Evolutionary conservation across 2,797 vertebrate genomes (phyloP).

Genomic region (Enteromius anoplus): DNA sequence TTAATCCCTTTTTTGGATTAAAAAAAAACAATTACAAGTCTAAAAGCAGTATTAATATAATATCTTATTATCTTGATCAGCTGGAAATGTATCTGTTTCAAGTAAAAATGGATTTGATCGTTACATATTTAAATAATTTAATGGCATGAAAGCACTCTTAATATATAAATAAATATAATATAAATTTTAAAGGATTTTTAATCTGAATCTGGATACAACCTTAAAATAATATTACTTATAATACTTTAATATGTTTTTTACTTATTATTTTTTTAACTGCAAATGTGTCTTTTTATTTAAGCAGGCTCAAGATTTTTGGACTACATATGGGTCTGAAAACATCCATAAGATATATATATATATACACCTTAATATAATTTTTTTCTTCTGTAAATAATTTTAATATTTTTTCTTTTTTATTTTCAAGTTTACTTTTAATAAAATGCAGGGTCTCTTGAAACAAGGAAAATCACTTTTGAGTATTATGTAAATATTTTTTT

Average conservation of each 20-base stretch:
- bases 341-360: background rate
- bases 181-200: background rate
- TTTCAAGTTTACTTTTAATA: background rate
- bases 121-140: background rate
- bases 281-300: background rate
- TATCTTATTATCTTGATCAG: background rate
- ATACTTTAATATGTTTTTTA: background rate
- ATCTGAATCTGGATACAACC: background rate
- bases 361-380: too few species aligned
- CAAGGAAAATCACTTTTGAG: background rate
- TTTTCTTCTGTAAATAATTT: too few species aligned
- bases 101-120: background rate
- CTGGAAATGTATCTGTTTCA: background rate
- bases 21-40: background rate
- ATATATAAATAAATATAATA: background rate
- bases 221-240: background rate
- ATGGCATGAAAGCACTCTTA: background rate
- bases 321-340: background rate
- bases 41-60: background rate
- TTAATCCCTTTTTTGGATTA: background rate
- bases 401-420: background rate
- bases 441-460: background rate
- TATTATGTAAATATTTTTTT: background rate
- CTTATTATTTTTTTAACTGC: background rate
- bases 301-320: background rate